A percentile compares a stretch with the other conserved stretches of the same genome.
phyloP scores from a whole-genome alignment of 2,113 vertebrate species.

The Dipodomys ordii region DNA sequence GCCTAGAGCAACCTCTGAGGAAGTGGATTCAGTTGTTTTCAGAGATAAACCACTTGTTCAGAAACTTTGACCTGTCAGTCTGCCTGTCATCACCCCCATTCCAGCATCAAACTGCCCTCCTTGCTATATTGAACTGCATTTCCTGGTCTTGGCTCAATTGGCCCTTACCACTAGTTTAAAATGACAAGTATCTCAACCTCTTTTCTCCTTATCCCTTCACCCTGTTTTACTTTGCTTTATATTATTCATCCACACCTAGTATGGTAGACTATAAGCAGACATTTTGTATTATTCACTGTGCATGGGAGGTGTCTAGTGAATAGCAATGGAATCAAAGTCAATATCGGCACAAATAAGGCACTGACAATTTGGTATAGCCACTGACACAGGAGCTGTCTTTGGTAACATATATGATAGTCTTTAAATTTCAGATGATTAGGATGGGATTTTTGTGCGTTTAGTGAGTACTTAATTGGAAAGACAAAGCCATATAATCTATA shows the following conservation, averaged over 20 bases:
- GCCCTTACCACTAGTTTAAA: not conserved
- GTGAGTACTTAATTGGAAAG: constrained; percentile 26
- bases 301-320: not conserved
- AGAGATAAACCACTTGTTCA: not conserved
- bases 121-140: not conserved
- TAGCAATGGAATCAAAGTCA: not conserved
- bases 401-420: not conserved
- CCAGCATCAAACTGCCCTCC: not conserved
- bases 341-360: not conserved
- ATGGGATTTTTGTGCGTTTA: constrained; percentile 48
- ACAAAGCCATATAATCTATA: not conserved
- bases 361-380: not conserved
- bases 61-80: not conserved
- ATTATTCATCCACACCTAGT: not conserved
- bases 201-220: not conserved
- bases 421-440: constrained; percentile 17
- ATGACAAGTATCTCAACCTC: not conserved
- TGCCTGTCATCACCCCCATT: not conserved
- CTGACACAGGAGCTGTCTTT: not conserved
- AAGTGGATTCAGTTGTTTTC: not conserved
- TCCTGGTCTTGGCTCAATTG: not conserved
- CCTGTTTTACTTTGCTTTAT: not conserved
- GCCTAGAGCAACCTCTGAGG: not conserved
- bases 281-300: not conserved
- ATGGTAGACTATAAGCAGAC: not conserved